Evolutionary conservation across 1,140 invertebrate species (phyloP), one percentile per base, ranked within the genome.

Genomic region (Scylla paramamosain): DNA sequence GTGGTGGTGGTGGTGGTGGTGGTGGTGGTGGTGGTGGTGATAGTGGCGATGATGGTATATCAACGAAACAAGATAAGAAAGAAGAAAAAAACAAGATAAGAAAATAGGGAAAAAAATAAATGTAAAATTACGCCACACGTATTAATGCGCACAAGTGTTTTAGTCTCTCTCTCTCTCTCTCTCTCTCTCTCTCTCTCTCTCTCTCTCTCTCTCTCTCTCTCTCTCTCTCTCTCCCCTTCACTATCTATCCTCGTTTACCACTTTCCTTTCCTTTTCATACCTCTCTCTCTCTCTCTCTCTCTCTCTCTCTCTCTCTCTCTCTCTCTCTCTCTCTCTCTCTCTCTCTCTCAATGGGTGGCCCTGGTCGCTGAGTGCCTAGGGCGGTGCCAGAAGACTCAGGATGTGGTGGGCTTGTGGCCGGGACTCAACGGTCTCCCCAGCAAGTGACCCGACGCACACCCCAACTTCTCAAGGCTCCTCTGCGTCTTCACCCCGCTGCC

Each of bases 251-350:
- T 14, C 46, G 46, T 48, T 14, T 14, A 7, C 46, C 46, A 48
- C 46, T 14, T 48, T 14, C 20, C 59, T 67, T 16, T 67, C 59
- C 20, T 16, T 67, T 16, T 67, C 59, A n/a, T n/a, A n/a, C n/a
- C 67, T 77, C 67, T 77, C 67, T 77, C 67, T 77, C 67, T 77
- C 67, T 77, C 67, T 77, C 67, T 77, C 67, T 77, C 67, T 77
- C 67, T 77, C 67, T 77, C 67, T 77, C 67, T 77, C 67, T 77
- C 67, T 77, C 67, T 77, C 67, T 77, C 67, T 77, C 67, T 77
- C 67, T 77, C 67, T 77, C 67, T 77, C 67, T 77, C 67, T 77
- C 67, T 77, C 67, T 77, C 67, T 77, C 67, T 77, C 67, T 77
- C 67, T 77, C 67, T 77, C 67, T 77, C 67, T 77, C 67, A 39